Evolutionary conservation across 2,797 vertebrate genomes (phyloP), one percentile per base, ranked within the genome.

Genomic region (Hyperoplus lanceolatus): DNA sequence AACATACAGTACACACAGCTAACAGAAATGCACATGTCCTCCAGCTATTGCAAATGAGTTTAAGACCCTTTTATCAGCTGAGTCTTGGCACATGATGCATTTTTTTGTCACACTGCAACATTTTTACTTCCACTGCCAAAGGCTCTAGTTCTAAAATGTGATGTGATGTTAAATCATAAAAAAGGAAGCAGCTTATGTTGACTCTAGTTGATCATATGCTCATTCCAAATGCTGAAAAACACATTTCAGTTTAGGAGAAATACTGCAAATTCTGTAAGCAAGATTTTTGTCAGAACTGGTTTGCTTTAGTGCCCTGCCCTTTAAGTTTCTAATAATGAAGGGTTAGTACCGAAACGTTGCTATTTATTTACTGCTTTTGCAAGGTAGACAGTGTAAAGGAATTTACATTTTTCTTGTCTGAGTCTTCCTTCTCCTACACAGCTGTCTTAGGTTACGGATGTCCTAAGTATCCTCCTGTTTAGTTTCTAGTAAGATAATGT

Each of bases 11-110:
- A 45, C 62, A 74, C 68, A 67, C 58, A 57, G 50, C 49, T 70
- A 45, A 55, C n/a, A 78, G 57, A 38, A 72, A 84, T 56, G 53
- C 63, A 56, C 41, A 72, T 41, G 71, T 78, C 50, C 67, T 77
- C 49, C 55, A 69, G 73, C 62, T 74, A 57, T 29, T 71, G 51
- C 56, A 75, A 78, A 82, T 0, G 0, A 64, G 53, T 79, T 85
- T 75, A 73, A 80, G 66, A 76, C 77, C 42, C 50, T 75, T 83
- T 91, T 82, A 76, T 86, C 82, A 77, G 71, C 77, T 79, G 73
- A 82, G 67, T 81, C 74, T 73, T 80, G 68, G 84, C 87, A 86
- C 80, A 73, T 82, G 54, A 77, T 78, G 51, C 54, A 12, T 66
- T 72, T 39, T 54, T 87, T 83, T 79, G 69, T 82, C 78, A 77